Evolutionary conservation across 2,113 vertebrate species (phyloP).

Genomic region (Peromyscus maniculatus): DNA sequence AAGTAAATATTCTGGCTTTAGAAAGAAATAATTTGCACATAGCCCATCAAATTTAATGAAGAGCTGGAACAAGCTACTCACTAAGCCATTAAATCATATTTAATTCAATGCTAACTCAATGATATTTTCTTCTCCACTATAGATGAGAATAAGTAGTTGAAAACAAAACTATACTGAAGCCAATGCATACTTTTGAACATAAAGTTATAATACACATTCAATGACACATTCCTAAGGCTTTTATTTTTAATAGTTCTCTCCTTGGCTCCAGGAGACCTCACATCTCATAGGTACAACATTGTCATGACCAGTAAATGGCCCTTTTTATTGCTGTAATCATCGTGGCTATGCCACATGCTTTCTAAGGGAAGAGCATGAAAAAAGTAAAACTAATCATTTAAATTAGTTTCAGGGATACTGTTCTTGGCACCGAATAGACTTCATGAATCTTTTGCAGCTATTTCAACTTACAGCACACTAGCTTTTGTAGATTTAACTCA

Average conservation of each 20-base stretch:
- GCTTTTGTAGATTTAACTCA: conserved; percentile 65
- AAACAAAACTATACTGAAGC: background rate
- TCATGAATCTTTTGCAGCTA: conserved; percentile 70
- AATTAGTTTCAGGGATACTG: conserved; percentile 67
- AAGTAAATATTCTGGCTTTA: conserved; percentile 62
- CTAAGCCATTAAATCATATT: conserved; percentile 9
- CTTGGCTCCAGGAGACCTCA: conserved; percentile 66
- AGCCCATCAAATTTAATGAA: conserved; percentile 44
- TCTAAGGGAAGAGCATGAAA: conserved; percentile 60
- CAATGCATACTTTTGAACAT: background rate
- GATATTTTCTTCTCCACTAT: background rate
- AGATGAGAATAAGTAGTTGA: background rate
- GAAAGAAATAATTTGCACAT: background rate
- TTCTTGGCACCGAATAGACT: conserved; percentile 61
- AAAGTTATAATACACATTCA: conserved; percentile 8
- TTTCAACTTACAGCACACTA: conserved; percentile 52
- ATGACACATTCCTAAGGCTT: conserved; percentile 3
- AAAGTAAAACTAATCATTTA: conserved; percentile 71
- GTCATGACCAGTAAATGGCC: conserved; percentile 37
- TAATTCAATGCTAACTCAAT: background rate
- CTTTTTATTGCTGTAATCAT: conserved; percentile 71
- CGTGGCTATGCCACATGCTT: conserved; percentile 68
- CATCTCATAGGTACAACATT: conserved; percentile 34
- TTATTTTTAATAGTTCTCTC: conserved; percentile 56
- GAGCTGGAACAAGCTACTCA: background rate